phyloP scores from a whole-genome alignment of 2,797 vertebrate species.

The Malacoctenus gilli region DNA sequence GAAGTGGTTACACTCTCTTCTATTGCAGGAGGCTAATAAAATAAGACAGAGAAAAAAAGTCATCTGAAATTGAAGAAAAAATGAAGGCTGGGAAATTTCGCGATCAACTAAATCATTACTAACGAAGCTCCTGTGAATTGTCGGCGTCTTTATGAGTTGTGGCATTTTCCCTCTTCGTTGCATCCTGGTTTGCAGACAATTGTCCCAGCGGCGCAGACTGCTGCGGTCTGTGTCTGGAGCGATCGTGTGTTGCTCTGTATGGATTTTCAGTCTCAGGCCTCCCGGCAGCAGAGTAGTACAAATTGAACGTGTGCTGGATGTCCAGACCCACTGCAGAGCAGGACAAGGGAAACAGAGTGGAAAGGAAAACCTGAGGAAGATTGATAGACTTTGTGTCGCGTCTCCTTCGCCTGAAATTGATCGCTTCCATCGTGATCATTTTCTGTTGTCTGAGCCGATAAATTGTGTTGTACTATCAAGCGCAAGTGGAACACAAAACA shows the following conservation, averaged over 20 bases:
- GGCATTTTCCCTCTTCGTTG: constrained; percentile 19
- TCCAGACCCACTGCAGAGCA: constrained; percentile 89
- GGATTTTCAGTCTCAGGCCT: constrained; percentile 64
- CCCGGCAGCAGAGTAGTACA: constrained; percentile 82
- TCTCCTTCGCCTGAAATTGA: no score
- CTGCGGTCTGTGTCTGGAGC: constrained; percentile 25
- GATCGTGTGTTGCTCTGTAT: constrained; percentile 13
- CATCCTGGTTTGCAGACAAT: constrained; percentile 35
- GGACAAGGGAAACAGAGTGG: background rate
- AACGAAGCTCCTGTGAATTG: background rate
- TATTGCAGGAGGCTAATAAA: constrained; percentile 61
- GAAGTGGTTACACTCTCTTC: constrained; percentile 91
- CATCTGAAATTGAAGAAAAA: no score
- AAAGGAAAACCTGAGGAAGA: background rate
- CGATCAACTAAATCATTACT: background rate
- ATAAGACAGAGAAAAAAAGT: background rate
- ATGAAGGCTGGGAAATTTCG: background rate
- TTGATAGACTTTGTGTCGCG: no score
- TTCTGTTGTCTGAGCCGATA: no score
- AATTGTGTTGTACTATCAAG: no score
- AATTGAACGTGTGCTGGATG: constrained; percentile 85
- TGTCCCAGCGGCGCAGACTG: constrained; percentile 18
- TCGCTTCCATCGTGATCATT: no score
- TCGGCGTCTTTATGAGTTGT: constrained; percentile 46
- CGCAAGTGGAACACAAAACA: no score